Conservation (phyloP, 2,888 invertebrate genomes). For the Scaptomyza caliginosa region DNA sequence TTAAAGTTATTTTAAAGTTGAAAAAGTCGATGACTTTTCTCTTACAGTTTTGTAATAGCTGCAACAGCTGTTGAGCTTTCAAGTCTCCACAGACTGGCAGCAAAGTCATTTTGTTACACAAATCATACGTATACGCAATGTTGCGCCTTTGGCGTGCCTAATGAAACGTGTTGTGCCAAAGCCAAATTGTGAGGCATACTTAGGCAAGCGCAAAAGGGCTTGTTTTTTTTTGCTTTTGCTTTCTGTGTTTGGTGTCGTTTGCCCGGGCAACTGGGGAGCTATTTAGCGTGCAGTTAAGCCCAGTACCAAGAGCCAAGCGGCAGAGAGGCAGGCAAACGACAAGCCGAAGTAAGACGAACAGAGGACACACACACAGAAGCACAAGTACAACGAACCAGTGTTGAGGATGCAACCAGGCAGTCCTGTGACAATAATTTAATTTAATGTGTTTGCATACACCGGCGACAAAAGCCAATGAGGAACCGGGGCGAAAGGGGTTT, state of each 20-base stretch:
- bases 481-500: too few relatives aligned
- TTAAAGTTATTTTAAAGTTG: background rate
- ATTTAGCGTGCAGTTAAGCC: slow-evolving; percentile 58
- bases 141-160: slow-evolving; percentile 52
- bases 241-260: background rate
- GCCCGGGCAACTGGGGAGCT: slow-evolving; percentile 45
- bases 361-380: slow-evolving; percentile 21
- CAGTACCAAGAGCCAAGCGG: background rate
- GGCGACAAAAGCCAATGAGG: slow-evolving; percentile 43
- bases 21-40: background rate
- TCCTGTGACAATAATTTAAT: slow-evolving; percentile 77
- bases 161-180: slow-evolving; percentile 66
- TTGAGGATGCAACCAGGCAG: slow-evolving; percentile 25
- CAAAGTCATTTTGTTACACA: background rate
- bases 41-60: slow-evolving; percentile 5
- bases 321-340: slow-evolving; percentile 23
- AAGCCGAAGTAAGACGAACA: slow-evolving; percentile 60
- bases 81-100: background rate
- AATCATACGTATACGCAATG: slow-evolving; percentile 47
- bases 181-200: slow-evolving; percentile 60
- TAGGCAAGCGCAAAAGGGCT: slow-evolving; percentile 38
- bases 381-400: slow-evolving; percentile 1
- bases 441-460: slow-evolving; percentile 79
- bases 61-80: background rate
- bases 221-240: slow-evolving; percentile 24